phyloP scores from a whole-genome alignment of 1,140 invertebrate genomes.

The Helicoverpa zea region DNA sequence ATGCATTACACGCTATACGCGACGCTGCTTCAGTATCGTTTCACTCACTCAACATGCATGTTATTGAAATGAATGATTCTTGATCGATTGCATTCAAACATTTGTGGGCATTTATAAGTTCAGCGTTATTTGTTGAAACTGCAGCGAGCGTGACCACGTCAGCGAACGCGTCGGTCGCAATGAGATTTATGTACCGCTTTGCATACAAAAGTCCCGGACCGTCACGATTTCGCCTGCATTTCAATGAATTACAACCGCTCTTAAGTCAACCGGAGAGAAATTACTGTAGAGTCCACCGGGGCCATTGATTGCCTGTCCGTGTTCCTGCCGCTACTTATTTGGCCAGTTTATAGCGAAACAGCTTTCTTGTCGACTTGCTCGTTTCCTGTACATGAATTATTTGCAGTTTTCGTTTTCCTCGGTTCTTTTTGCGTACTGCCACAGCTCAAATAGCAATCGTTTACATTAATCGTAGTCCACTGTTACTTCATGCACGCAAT shows the following conservation, averaged over 20 bases:
- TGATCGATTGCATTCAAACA: constrained; percentile 49
- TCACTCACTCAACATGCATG: constrained; percentile 39
- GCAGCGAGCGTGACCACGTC: constrained; percentile 58
- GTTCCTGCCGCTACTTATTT: constrained; percentile 54
- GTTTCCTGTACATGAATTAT: constrained; percentile 52
- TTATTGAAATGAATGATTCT: constrained; percentile 61
- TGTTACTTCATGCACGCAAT: constrained; percentile 14
- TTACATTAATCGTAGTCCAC: not conserved
- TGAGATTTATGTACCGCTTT: constrained; percentile 66
- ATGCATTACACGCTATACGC: not conserved
- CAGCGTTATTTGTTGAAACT: constrained; percentile 52
- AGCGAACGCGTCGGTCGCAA: constrained; percentile 43
- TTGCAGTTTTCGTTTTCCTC: constrained; percentile 52
- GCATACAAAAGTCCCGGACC: constrained; percentile 62
- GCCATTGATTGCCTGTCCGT: constrained; percentile 30
- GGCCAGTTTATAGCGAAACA: constrained; percentile 54
- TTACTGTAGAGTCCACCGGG: constrained; percentile 20
- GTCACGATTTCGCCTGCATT: constrained; percentile 62
- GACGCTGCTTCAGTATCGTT: not conserved
- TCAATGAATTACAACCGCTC: constrained; percentile 48
- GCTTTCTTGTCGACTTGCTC: constrained; percentile 52
- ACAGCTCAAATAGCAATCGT: not conserved
- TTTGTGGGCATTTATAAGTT: constrained; percentile 56
- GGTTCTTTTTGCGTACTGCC: constrained; percentile 29
- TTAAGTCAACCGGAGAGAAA: constrained; percentile 51